Conservation (phyloP, 2,113 vertebrate genomes). For the Phasianus colchicus region DNA sequence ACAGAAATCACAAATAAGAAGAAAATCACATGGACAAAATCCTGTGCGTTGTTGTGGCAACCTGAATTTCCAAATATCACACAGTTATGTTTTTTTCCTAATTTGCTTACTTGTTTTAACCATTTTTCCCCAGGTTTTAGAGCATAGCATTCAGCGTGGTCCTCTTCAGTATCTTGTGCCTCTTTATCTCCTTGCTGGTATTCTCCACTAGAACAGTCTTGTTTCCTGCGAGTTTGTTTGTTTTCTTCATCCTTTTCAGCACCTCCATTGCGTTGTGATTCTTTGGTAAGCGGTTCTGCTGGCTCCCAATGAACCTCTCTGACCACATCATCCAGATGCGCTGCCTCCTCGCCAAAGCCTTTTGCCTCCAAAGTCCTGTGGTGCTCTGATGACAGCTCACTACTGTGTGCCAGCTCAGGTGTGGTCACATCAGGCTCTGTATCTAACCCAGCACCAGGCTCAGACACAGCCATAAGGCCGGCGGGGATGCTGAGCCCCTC, state of each 20-base stretch:
- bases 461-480: constrained; percentile 19
- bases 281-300: constrained; percentile 18
- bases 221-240: constrained; percentile 11
- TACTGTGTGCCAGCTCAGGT: neutral
- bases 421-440: neutral
- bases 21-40: neutral
- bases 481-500: constrained; percentile 46
- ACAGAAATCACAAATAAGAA: neutral
- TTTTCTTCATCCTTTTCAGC: neutral
- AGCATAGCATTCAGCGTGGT: neutral
- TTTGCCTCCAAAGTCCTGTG: neutral
- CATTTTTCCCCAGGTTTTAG: neutral
- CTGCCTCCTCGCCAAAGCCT: neutral
- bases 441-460: constrained; percentile 23
- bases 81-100: neutral
- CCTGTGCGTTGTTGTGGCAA: neutral
- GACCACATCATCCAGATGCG: neutral
- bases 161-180: constrained; percentile 23
- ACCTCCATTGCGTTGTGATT: neutral
- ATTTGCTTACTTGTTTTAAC: constrained; percentile 72
- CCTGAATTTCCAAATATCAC: neutral
- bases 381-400: neutral
- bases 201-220: neutral
- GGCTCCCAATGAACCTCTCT: neutral
- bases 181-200: neutral